Percentiles rank a stretch among this genome's conserved stretches.
These are phyloP conservation scores for Eucriotettix oculatus DNA, from an alignment of 2,888 invertebrate species.

Conservation along the genomic window DNA sequence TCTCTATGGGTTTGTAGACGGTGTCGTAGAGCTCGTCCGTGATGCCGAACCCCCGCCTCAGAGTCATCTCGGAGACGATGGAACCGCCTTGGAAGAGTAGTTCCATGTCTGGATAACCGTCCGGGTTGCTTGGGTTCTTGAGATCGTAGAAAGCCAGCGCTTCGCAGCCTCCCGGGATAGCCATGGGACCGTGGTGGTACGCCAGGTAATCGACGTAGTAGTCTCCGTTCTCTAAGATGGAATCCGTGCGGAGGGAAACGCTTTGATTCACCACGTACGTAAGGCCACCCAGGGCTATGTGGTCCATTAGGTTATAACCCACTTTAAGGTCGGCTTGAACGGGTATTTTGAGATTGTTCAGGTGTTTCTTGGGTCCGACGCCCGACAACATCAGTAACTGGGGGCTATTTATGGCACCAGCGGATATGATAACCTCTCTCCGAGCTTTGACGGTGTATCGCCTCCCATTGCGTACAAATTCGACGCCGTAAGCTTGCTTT, in stretches of 20 bases:
- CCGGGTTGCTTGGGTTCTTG: slow-evolving; percentile 34
- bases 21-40: slow-evolving; percentile 25
- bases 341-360: slow-evolving; percentile 26
- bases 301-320: slow-evolving; percentile 53
- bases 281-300: slow-evolving; percentile 45
- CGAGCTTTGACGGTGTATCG: slow-evolving; percentile 38
- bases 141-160: slow-evolving; percentile 45
- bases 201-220: slow-evolving; percentile 32
- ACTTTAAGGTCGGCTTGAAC: slow-evolving; percentile 38
- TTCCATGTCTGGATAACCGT: slow-evolving; percentile 47
- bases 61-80: slow-evolving; percentile 29
- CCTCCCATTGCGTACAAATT: slow-evolving; percentile 26
- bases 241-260: slow-evolving; percentile 15
- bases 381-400: slow-evolving; percentile 68
- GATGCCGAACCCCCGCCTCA: slow-evolving; percentile 23
- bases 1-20: slow-evolving; percentile 27
- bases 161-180: slow-evolving; percentile 49
- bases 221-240: slow-evolving; percentile 21
- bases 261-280: slow-evolving; percentile 32
- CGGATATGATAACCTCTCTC: slow-evolving; percentile 57
- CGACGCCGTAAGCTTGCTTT: slow-evolving; percentile 42
- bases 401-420: slow-evolving; percentile 61
- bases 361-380: slow-evolving; percentile 44
- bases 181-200: slow-evolving; percentile 36
- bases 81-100: slow-evolving; percentile 40